phyloP scores from a whole-genome alignment of 2,113 vertebrate genomes.

The Brachyhypopomus occidentalis region DNA sequence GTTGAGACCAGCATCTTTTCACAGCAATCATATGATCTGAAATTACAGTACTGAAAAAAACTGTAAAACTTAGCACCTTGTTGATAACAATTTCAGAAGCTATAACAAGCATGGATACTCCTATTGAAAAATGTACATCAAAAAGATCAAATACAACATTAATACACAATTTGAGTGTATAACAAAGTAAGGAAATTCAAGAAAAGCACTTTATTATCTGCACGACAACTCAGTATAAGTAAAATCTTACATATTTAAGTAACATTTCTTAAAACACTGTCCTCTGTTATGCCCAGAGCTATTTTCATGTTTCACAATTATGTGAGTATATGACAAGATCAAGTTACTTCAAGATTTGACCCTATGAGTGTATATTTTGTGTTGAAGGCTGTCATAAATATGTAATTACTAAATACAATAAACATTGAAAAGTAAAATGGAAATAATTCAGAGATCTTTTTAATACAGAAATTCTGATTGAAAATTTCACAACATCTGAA shows the following conservation, averaged over 20 bases:
- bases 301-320: neutral
- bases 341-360: neutral
- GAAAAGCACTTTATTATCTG: slow-evolving; percentile 7
- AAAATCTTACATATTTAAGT: neutral
- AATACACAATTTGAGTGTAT: neutral
- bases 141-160: neutral
- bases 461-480: too few relatives aligned
- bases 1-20: neutral
- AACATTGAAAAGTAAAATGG: neutral
- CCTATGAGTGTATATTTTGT: neutral
- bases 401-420: neutral
- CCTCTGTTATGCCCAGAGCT: too few relatives aligned
- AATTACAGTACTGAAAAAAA: neutral
- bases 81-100: neutral
- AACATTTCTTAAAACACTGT: too few relatives aligned
- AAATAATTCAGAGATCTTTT: neutral
- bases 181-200: neutral
- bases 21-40: neutral
- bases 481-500: too few relatives aligned
- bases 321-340: neutral
- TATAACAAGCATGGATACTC: neutral
- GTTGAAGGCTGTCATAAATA: slow-evolving; percentile 1
- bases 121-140: neutral
- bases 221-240: neutral
- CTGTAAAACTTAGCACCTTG: neutral